Conservation (phyloP, 2,797 vertebrate species). For the Graptemys geographica region DNA sequence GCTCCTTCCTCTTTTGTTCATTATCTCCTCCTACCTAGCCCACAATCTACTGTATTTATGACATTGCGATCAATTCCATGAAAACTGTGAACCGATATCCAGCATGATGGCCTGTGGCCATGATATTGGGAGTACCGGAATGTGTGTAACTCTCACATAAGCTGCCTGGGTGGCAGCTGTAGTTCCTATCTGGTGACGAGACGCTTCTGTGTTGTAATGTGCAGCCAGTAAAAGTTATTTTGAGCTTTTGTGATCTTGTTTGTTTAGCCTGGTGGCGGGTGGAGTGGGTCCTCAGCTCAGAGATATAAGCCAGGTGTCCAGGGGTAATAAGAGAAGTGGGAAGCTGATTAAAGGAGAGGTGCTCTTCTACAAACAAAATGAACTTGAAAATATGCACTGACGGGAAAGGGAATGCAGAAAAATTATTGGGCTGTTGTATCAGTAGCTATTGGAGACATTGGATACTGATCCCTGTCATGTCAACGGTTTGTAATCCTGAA, state of each 20-base stretch:
- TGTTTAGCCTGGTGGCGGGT: constrained; percentile 18
- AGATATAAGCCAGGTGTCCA: constrained; percentile 24
- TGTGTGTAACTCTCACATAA: not conserved
- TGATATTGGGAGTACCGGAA: not conserved
- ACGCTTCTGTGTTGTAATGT: not conserved
- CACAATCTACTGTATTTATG: not conserved
- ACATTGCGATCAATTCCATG: not conserved
- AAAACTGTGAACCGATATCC: not conserved
- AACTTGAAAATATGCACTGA: not conserved
- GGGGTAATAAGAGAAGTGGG: not conserved
- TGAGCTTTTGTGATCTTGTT: constrained; percentile 52
- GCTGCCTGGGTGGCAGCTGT: constrained; percentile 9
- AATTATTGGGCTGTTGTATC: not conserved
- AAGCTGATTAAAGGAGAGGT: not conserved
- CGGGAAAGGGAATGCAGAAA: not conserved
- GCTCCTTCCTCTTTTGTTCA: not conserved
- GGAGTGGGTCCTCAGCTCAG: constrained; percentile 6
- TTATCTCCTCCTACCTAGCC: not conserved
- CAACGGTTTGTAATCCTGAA: constrained; percentile 56
- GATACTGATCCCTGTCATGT: not conserved
- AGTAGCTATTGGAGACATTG: not conserved
- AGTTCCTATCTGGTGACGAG: constrained; percentile 42
- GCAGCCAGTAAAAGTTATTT: constrained; percentile 46
- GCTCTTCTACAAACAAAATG: not conserved
- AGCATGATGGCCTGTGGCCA: not conserved